Base-by-base conservation (phyloP, 1,140 invertebrate species). In the Sitophilus oryzae region DNA sequence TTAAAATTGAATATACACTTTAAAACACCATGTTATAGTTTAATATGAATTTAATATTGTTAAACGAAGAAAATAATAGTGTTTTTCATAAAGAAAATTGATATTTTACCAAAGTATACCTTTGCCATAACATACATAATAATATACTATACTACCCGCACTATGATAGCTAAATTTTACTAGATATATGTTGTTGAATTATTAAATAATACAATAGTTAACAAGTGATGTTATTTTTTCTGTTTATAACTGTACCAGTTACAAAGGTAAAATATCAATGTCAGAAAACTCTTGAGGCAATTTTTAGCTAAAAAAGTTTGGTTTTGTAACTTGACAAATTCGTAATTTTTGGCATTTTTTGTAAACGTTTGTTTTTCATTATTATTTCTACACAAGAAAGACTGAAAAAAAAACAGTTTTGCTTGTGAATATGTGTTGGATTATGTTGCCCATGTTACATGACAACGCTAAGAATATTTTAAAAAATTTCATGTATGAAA, bases 171-270 rank as follows among this genome's bases (percentile, higher is more conserved):
- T 53, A 44, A 45, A 44, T 20, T 44, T 41, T 14, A 14, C 35
- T 36, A 41, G 21, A 19, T 45, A 44, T 53, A 53, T 38, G 30
- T 53, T 53, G 51, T 53, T 53, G 45, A 44, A 46, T 10, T 53
- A 34, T 25, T 45, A 34, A 53, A 45, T 53, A 53, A 42, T 45
- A 45, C 51, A 44, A 53, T 53, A 53, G 51, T 53, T 53, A 52
- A 43, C 34, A 43, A 53, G 51, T 53, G 42, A 23, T 35, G 14
- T n/a, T 51, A 43, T 53, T 19, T 15, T 38, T 35, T n/a, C 38
- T 49, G 3, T 49, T 16, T 53, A 9, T 46, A 23, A 46, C 44
- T 35, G n/a, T 36, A 18, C 23, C n/a, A n/a, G n/a, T n/a, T n/a
- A n/a, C n/a, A 21, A 34, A 9, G 51, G 42, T 18, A 34, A 53